Percentiles rank a stretch among this genome's conserved stretches.
Conservation (phyloP, 2,113 vertebrate species). For the Damaliscus lunatus region DNA sequence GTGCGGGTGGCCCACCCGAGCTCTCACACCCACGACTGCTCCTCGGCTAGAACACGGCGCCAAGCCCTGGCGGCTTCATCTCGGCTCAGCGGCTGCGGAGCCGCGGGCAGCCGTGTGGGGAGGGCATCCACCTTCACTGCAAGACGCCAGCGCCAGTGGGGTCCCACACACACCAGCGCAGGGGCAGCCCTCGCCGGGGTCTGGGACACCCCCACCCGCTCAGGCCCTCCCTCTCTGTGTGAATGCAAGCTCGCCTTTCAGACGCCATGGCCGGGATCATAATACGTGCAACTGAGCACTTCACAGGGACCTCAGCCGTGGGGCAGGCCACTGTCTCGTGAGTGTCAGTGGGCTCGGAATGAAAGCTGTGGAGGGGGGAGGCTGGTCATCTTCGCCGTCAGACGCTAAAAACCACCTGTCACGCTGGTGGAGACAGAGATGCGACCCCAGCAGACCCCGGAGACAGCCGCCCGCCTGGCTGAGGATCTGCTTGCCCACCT, state of each 20-base stretch:
- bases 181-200: not conserved
- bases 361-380: rapidly evolving
- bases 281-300: rapidly evolving
- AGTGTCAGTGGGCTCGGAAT: rapidly evolving
- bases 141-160: not conserved
- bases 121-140: not conserved
- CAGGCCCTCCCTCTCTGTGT: not conserved
- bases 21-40: not conserved
- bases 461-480: not conserved
- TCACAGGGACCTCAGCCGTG: rapidly evolving
- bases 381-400: rapidly evolving
- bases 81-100: rapidly evolving
- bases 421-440: not conserved
- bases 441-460: rapidly evolving
- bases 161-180: rapidly evolving
- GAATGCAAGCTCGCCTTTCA: not conserved
- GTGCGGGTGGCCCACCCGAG: rapidly evolving
- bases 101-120: rapidly evolving
- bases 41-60: not conserved
- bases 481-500: not conserved
- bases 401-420: not conserved
- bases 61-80: rapidly evolving
- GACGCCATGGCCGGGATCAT: rapidly evolving
- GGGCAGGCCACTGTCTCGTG: rapidly evolving
- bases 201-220: rapidly evolving